These are phyloP conservation scores for Cotesia vestalis DNA, from an alignment of 1,140 invertebrate species.

Conservation along the genomic window DNA sequence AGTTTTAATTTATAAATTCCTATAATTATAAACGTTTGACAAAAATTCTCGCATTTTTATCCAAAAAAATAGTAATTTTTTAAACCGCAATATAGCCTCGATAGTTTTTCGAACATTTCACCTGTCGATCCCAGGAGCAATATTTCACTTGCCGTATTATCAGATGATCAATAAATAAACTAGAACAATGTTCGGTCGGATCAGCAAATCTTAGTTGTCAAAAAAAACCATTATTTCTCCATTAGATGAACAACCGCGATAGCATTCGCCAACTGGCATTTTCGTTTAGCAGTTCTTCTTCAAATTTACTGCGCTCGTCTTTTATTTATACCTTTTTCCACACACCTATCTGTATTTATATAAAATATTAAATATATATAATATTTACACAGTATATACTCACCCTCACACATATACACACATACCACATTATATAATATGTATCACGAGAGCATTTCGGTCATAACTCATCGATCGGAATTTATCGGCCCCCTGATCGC, in stretches of 20 bases:
- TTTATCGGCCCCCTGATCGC: constrained; percentile 39
- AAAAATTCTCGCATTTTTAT: too few relatives aligned
- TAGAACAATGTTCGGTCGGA: constrained; percentile 38
- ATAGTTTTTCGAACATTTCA: too few relatives aligned
- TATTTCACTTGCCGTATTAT: too few relatives aligned
- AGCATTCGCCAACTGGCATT: constrained; percentile 52
- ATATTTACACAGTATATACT: not conserved
- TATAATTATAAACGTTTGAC: too few relatives aligned
- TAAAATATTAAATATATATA: not conserved
- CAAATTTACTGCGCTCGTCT: constrained; percentile 51
- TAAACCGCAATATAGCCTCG: too few relatives aligned
- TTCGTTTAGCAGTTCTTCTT: constrained; percentile 68
- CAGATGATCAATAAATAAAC: not conserved
- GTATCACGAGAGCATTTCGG: constrained; percentile 25
- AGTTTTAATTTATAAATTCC: too few relatives aligned
- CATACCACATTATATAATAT: constrained; percentile 16
- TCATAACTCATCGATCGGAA: constrained; percentile 39
- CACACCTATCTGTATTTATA: constrained; percentile 15
- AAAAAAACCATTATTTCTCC: constrained; percentile 66
- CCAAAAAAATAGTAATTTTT: too few relatives aligned
- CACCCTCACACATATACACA: too few relatives aligned
- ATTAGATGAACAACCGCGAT: constrained; percentile 62
- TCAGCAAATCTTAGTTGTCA: constrained; percentile 60
- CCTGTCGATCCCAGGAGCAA: too few relatives aligned
- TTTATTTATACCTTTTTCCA: constrained; percentile 58